A percentile compares a stretch with the other conserved stretches of the same genome.
Conservation (phyloP, 2,113 vertebrate species). For the Gymnogyps californianus region DNA sequence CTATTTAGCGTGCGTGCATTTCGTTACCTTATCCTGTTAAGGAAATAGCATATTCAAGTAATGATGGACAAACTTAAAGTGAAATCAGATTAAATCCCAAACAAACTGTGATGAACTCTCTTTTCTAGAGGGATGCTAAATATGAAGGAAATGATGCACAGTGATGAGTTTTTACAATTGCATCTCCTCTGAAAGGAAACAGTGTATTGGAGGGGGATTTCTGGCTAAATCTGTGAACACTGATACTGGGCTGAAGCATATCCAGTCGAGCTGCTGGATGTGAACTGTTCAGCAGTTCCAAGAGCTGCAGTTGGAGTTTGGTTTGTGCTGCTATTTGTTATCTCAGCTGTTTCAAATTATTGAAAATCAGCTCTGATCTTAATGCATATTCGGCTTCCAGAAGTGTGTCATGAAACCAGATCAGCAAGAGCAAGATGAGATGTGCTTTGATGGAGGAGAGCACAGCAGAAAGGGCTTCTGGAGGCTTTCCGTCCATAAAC, state of each 20-base stretch:
- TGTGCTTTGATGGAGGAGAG: background rate
- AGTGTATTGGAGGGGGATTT: background rate
- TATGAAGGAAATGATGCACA: background rate
- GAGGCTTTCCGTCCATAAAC: background rate
- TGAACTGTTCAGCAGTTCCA: background rate
- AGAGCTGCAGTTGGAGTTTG: background rate
- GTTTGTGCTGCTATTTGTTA: background rate
- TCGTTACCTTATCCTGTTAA: background rate
- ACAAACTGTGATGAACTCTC: background rate
- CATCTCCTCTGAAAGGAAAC: background rate
- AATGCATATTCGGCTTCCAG: background rate
- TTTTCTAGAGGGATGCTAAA: background rate
- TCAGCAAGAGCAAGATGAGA: background rate
- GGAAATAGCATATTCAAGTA: background rate
- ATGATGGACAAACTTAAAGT: background rate
- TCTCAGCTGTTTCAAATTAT: background rate
- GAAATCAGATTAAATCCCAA: background rate
- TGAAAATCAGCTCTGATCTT: background rate
- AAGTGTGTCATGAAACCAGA: background rate
- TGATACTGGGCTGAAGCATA: background rate
- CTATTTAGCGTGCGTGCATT: background rate
- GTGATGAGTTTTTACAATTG: background rate
- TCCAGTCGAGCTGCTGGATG: background rate
- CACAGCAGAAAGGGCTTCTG: background rate
- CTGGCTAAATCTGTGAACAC: background rate